Conservation (phyloP, 2,113 vertebrate species). For the Rallus limicola region DNA sequence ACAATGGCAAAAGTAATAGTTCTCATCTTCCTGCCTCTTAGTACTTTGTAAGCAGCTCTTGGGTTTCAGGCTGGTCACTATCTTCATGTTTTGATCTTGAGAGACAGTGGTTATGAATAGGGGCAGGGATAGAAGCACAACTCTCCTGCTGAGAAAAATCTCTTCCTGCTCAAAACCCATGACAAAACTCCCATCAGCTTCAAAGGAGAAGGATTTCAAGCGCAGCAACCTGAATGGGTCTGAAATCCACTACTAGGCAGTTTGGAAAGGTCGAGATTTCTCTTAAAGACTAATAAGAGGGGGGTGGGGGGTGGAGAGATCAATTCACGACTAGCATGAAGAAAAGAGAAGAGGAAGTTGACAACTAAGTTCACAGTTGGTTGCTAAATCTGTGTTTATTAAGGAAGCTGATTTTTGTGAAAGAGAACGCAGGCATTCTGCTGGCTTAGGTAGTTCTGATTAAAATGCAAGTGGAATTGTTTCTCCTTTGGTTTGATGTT, state of each 20-base stretch:
- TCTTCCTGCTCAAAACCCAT: neutral
- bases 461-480: neutral
- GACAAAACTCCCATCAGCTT: slow-evolving; percentile 14
- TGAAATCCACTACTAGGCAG: neutral
- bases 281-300: neutral
- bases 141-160: neutral
- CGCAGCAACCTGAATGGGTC: neutral
- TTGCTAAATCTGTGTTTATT: neutral
- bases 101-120: neutral
- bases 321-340: neutral
- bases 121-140: neutral
- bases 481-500: neutral
- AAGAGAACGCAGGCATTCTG: neutral
- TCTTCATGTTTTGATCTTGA: neutral
- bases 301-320: neutral
- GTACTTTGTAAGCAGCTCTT: neutral
- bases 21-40: neutral
- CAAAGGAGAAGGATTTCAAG: slow-evolving; percentile 24
- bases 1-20: neutral
- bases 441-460: neutral
- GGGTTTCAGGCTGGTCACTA: slow-evolving; percentile 22
- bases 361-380: neutral
- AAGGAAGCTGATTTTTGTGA: neutral
- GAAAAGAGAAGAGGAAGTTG: neutral
- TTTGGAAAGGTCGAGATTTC: neutral